These are phyloP conservation scores for Oryzias curvinotus DNA, from an alignment of 2,113 vertebrate species.

Conservation along the genomic window DNA sequence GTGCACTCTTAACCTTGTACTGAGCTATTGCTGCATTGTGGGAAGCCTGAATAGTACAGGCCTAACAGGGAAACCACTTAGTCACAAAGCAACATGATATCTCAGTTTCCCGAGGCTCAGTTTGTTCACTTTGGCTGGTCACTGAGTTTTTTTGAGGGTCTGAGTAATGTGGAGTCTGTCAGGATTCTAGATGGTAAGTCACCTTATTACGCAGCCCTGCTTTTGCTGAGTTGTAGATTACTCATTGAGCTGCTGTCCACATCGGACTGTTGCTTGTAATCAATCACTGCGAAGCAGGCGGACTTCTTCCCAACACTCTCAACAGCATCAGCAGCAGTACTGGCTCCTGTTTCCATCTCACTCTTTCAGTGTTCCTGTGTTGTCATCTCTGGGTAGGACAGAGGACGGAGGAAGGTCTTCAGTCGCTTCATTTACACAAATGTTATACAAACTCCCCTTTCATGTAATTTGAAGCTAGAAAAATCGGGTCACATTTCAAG, in stretches of 20 bases:
- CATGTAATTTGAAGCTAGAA: no score
- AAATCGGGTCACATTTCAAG: no score
- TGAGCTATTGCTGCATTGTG: conserved; percentile 31
- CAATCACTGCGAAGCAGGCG: conserved; percentile 52
- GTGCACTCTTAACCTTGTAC: conserved; percentile 44
- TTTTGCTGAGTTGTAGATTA: conserved; percentile 47
- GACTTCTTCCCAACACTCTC: conserved; percentile 31
- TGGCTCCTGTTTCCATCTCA: conserved; percentile 4
- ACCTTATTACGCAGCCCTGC: conserved; percentile 25
- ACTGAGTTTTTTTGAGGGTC: neutral
- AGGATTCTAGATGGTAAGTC: conserved; percentile 35
- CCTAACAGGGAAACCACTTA: conserved; percentile 40
- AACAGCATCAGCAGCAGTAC: conserved; percentile 16
- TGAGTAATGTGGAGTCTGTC: conserved; percentile 25
- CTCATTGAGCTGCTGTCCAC: conserved; percentile 52
- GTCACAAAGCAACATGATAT: conserved; percentile 25
- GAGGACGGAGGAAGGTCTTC: neutral
- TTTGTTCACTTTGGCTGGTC: conserved; percentile 6
- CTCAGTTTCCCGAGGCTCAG: conserved; percentile 4
- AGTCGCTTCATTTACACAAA: no score
- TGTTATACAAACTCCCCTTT: no score
- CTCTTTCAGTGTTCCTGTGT: neutral
- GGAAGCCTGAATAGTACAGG: conserved; percentile 35
- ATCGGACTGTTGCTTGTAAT: conserved; percentile 49
- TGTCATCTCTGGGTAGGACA: conserved; percentile 14